phyloP scores from a whole-genome alignment of 2,113 vertebrate species.

The Crocuta crocuta region DNA sequence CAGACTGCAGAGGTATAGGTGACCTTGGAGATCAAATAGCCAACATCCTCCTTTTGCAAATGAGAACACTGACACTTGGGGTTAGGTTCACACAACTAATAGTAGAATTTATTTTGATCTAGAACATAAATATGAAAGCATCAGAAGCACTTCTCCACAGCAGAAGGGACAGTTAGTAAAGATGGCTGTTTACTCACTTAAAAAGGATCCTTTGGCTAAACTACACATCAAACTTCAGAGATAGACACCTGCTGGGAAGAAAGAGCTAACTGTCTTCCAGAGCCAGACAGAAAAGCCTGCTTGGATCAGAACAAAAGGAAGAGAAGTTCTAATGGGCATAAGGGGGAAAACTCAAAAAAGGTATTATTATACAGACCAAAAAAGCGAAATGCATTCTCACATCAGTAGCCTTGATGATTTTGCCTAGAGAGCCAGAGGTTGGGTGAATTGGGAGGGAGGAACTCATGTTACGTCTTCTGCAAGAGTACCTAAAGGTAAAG shows the following conservation, averaged over 20 bases:
- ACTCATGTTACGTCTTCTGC: background rate
- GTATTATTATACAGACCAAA: background rate
- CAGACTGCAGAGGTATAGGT: background rate
- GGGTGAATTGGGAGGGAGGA: background rate
- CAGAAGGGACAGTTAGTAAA: background rate
- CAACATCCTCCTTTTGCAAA: conserved; percentile 38
- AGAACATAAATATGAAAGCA: conserved; percentile 24
- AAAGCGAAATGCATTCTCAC: background rate
- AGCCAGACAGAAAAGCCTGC: background rate
- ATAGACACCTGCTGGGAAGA: background rate
- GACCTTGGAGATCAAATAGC: conserved; percentile 48
- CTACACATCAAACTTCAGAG: background rate
- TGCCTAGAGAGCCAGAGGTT: background rate
- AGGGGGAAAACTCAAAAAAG: background rate
- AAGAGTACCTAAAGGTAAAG: background rate
- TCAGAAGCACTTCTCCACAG: background rate
- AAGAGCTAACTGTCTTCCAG: background rate
- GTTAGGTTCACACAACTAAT: background rate
- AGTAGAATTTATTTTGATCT: background rate
- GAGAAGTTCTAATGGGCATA: background rate
- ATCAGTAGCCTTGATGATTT: background rate
- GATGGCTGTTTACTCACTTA: background rate
- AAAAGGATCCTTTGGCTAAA: background rate
- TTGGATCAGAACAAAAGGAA: background rate
- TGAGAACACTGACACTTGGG: background rate